Evolutionary conservation across 2,113 vertebrate species (phyloP).

Genomic region (Gymnogyps californianus): DNA sequence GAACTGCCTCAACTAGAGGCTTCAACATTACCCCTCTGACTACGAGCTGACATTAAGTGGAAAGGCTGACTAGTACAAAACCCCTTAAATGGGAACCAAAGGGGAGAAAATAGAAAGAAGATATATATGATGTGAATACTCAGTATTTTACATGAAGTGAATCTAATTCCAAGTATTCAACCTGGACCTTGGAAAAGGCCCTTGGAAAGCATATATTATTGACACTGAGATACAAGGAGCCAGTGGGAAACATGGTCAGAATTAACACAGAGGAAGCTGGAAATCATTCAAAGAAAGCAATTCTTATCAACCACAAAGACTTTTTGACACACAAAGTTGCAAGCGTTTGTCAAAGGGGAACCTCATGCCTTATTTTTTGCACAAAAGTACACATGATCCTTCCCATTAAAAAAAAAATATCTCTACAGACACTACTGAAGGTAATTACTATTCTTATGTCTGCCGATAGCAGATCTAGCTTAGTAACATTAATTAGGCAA

Average conservation of each 20-base stretch:
- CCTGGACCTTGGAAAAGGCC: background rate
- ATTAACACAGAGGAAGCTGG: background rate
- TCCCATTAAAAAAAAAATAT: background rate
- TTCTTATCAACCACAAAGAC: background rate
- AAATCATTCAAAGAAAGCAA: background rate
- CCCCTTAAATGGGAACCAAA: background rate
- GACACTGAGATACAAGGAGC: background rate
- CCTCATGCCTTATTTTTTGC: background rate
- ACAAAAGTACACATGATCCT: background rate
- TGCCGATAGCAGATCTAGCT: background rate
- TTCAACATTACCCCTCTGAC: background rate
- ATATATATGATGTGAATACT: background rate
- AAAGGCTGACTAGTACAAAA: background rate
- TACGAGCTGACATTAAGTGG: background rate
- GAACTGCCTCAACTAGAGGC: background rate
- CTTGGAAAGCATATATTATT: background rate
- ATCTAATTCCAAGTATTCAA: background rate
- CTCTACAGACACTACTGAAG: background rate
- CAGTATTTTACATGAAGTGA: background rate
- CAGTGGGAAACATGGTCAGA: background rate
- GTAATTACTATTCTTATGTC: background rate
- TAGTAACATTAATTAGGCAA: background rate
- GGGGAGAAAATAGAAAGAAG: background rate
- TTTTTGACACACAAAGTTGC: background rate
- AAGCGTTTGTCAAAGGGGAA: background rate